A percentile compares a stretch with the other conserved stretches of the same genome.
Evolutionary conservation across 2,888 invertebrate genomes (phyloP).

Genomic region (Cerastis leucographa): DNA sequence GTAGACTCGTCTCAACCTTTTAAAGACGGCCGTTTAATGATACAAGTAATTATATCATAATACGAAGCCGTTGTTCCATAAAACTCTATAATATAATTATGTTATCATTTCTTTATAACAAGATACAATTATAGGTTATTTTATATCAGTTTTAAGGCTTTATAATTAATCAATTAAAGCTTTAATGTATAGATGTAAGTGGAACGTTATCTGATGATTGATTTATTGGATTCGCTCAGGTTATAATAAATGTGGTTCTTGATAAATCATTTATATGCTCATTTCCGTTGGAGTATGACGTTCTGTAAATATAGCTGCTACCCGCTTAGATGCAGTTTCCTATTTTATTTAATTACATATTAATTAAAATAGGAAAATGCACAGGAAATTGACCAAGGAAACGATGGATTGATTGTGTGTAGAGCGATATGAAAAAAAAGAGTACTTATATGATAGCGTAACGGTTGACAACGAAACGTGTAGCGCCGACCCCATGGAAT

Average conservation of each 20-base stretch:
- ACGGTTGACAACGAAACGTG: too few species aligned
- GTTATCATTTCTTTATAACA: conserved; percentile 44
- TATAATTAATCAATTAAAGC: conserved; percentile 50
- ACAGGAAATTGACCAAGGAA: too few species aligned
- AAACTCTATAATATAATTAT: conserved; percentile 38
- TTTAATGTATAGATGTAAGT: conserved; percentile 37
- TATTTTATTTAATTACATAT: not conserved
- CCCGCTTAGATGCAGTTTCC: not conserved
- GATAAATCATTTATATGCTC: conserved; percentile 32
- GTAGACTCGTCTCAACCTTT: conserved; percentile 12
- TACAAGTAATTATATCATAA: conserved; percentile 37
- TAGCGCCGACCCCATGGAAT: too few species aligned
- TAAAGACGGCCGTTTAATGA: conserved; percentile 38
- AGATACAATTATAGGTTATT: conserved; percentile 32
- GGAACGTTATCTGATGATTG: conserved; percentile 45
- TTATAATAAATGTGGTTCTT: not conserved
- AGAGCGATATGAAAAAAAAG: too few species aligned
- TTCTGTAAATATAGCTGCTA: not conserved
- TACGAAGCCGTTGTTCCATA: conserved; percentile 16
- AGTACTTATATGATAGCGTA: too few species aligned
- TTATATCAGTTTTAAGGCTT: conserved; percentile 40
- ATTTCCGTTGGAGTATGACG: conserved; percentile 30
- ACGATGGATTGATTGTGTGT: too few species aligned
- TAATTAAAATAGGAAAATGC: too few species aligned
- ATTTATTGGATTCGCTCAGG: conserved; percentile 29